Percentiles rank a stretch among this genome's conserved stretches.
phyloP scores from a whole-genome alignment of 2,888 invertebrate genomes.

The Melikaiella ostensackeni region DNA sequence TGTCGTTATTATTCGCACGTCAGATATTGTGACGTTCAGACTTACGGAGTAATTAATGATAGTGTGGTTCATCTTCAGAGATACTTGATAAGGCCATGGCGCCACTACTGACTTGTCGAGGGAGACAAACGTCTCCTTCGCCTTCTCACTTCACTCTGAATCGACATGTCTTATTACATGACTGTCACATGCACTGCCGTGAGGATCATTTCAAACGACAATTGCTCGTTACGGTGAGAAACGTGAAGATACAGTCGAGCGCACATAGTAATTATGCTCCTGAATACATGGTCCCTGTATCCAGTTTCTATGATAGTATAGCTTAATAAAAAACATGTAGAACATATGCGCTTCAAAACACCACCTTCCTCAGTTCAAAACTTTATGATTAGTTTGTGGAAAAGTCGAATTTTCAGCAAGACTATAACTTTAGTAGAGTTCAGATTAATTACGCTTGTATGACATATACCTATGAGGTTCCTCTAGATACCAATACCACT shows the following conservation, averaged over 20 bases:
- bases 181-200: constrained; percentile 41
- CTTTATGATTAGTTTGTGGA: not conserved
- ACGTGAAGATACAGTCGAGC: constrained; percentile 70
- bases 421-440: not conserved
- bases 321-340: not conserved
- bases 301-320: not conserved
- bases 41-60: not conserved
- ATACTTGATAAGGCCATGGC: constrained; percentile 9
- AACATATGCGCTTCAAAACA: not conserved
- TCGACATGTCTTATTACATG: constrained; percentile 46
- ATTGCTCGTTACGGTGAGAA: constrained; percentile 68
- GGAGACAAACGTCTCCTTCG: constrained; percentile 6
- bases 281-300: constrained; percentile 34
- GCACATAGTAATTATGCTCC: constrained; percentile 70
- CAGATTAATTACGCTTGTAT: not conserved
- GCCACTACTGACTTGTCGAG: not conserved
- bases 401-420: not conserved
- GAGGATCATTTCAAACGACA: constrained; percentile 49
- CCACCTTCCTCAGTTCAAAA: not conserved
- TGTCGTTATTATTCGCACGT: not conserved
- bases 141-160: not conserved
- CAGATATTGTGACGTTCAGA: not conserved
- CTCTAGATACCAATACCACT: too few species aligned
- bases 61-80: too few species aligned
- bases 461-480: not conserved